Percentiles rank a stretch among this genome's conserved stretches.
Conservation (phyloP, 2,797 vertebrate species). For the Falco biarmicus region DNA sequence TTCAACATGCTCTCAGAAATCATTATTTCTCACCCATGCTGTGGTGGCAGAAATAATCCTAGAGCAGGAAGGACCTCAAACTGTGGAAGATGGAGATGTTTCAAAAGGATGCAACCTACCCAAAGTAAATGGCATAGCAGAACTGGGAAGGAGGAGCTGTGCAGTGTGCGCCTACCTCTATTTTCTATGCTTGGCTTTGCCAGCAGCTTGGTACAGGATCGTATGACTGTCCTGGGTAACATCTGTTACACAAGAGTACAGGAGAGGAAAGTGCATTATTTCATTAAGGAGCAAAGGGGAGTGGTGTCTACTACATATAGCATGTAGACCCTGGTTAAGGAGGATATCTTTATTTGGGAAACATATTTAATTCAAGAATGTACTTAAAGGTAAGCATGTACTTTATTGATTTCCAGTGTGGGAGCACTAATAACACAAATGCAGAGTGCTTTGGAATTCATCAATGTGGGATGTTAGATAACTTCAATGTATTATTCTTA, state of each 20-base stretch:
- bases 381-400: background rate
- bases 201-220: background rate
- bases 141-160: background rate
- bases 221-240: background rate
- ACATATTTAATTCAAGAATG: background rate
- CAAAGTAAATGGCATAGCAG: rapidly evolving
- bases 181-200: background rate
- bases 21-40: background rate
- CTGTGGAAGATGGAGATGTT: background rate
- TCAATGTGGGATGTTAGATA: background rate
- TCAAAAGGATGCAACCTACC: background rate
- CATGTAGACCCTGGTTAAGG: background rate
- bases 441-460: background rate
- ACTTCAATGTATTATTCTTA: background rate
- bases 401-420: background rate
- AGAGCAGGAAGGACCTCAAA: background rate
- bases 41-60: background rate
- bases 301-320: background rate
- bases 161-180: background rate
- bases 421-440: background rate
- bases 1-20: background rate
- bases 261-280: background rate
- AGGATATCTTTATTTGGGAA: background rate
- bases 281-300: background rate
- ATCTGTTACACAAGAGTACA: background rate